phyloP scores from a whole-genome alignment of 2,113 vertebrate species.

The Lota lota region DNA sequence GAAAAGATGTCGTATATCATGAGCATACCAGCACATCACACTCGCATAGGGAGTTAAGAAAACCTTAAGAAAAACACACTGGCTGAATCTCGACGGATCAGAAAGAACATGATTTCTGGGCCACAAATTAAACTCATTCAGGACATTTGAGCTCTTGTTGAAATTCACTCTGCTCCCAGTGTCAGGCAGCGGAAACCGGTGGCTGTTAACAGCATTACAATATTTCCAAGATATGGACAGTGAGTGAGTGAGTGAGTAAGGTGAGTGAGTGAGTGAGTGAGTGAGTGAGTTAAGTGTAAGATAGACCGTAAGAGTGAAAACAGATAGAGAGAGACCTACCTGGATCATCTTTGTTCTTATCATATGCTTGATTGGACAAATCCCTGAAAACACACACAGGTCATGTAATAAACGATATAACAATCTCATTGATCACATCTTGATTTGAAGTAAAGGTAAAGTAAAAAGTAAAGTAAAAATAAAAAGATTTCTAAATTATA shows the following conservation, averaged over 20 bases:
- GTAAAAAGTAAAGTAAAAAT: too few relatives aligned
- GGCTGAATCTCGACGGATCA: not conserved
- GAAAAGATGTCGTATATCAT: not conserved
- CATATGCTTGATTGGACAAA: constrained; percentile 28
- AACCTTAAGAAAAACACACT: not conserved
- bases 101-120: not conserved
- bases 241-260: not conserved
- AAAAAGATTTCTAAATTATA: not conserved
- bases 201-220: not conserved
- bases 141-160: too few relatives aligned
- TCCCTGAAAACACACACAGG: constrained; percentile 35
- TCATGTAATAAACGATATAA: too few relatives aligned
- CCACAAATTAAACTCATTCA: too few relatives aligned
- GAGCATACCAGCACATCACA: not conserved
- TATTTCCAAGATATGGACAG: not conserved
- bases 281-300: not conserved
- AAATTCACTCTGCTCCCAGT: too few relatives aligned
- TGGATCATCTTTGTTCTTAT: constrained; percentile 4
- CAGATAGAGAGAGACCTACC: constrained; percentile 24
- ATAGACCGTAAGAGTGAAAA: not conserved
- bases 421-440: too few relatives aligned
- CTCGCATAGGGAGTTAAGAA: not conserved
- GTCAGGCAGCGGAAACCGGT: too few relatives aligned
- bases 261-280: not conserved
- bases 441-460: too few relatives aligned